Base-by-base conservation (phyloP, 2,797 vertebrate species). In the Pipistrellus pygmaeus region DNA sequence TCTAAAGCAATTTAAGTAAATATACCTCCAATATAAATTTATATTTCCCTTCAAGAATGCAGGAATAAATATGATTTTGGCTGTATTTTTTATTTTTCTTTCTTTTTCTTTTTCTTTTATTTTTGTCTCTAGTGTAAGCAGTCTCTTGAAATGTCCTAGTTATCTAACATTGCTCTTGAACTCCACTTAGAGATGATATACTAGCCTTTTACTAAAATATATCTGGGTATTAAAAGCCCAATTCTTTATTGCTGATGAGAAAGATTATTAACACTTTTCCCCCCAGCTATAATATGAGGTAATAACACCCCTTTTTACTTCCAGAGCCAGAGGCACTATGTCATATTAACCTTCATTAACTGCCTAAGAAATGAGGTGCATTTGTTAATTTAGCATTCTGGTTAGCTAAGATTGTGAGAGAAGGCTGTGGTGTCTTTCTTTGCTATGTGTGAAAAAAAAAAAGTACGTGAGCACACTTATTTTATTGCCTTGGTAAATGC, bases 321-420 rank as follows among this genome's bases (percentile, higher is more conserved):
- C 27, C 44, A 94, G 80, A 85, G 80, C 93, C 90, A 96, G 96
- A 94, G 88, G 90, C 95, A 96, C 72, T 95, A 82, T 96, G 80
- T 96, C 97, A 96, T 89, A 95, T 93, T 96, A 96, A 96, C 97
- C 93, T 96, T 96, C 96, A 95, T 97, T 95, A 97, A 88, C 91
- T 85, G 89, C 82, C 81, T 71, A 93, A 83, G 93, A 94, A 96
- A 97, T 81, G 88, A 95, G 95, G 72, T 90, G 12, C 32, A 9
- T 91, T 92, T 7, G 1, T 93, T 97, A 94, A 96, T 95, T 95
- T 88, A 93, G 90, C 82, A 84, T 95, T 84, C 93, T 71, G 86
- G 87, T 84, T 90, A 92, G 89, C 73, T 76, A 83, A 93, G 72
- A 73, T 85, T 66, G 32, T 64, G 30, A 57, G 44, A 82, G 51